These are phyloP conservation scores for Gonioctena quinquepunctata DNA, from an alignment of 1,140 invertebrate genomes.

Conservation along the genomic window DNA sequence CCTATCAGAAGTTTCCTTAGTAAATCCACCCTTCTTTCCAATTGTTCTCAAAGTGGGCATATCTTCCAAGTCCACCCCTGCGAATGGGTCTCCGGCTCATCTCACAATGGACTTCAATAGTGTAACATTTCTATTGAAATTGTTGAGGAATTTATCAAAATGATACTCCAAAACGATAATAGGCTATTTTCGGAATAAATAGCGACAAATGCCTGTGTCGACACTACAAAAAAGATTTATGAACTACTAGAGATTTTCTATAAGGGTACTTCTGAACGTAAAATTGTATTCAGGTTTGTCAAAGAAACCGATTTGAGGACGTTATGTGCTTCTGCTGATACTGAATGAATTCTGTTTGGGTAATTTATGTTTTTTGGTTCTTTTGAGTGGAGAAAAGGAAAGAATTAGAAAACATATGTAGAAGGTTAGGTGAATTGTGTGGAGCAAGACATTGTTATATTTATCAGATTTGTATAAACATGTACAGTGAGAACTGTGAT, in stretches of 20 bases:
- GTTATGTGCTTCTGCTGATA: constrained; percentile 6
- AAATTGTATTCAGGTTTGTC: constrained; percentile 40
- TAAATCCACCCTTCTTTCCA: background rate
- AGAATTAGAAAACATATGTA: background rate
- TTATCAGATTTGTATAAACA: too few species aligned
- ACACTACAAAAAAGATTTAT: constrained; percentile 45
- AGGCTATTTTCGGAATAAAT: constrained; percentile 41
- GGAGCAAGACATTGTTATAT: too few species aligned
- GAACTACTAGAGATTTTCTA: constrained; percentile 35
- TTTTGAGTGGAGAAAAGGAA: background rate
- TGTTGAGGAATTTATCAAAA: constrained; percentile 37
- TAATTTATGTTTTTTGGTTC: constrained; percentile 15
- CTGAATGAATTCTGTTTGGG: constrained; percentile 1
- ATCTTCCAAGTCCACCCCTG: background rate
- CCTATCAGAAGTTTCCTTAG: background rate
- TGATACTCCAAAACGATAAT: constrained; percentile 45
- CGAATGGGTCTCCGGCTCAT: background rate
- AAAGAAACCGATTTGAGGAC: constrained; percentile 38
- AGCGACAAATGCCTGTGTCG: constrained; percentile 43
- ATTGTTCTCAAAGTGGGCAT: background rate
- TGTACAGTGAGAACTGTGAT: too few species aligned
- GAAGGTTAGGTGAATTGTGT: background rate
- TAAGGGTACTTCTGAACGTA: constrained; percentile 39
- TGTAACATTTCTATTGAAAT: constrained; percentile 27
- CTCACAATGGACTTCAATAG: constrained; percentile 10